A percentile compares a stretch with the other conserved stretches of the same genome.
Conservation (phyloP, 2,888 invertebrate species). For the Aphrophora alni region DNA sequence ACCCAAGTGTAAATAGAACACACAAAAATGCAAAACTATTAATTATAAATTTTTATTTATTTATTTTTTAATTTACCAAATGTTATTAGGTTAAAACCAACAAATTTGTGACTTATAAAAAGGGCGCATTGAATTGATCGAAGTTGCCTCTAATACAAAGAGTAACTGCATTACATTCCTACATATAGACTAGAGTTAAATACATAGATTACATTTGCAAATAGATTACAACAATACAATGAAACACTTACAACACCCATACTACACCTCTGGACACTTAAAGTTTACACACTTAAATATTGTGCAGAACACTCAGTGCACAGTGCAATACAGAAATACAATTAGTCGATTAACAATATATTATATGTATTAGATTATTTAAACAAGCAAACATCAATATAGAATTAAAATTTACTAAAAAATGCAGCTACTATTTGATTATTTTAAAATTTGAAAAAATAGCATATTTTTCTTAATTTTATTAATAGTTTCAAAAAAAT, state of each 20-base stretch:
- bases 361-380: not conserved
- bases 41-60: too few species aligned
- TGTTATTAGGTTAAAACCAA: too few species aligned
- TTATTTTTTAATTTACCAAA: too few species aligned
- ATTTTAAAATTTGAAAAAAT: not conserved
- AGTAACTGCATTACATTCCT: not conserved
- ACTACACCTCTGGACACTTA: slow-evolving; percentile 4
- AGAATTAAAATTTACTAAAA: not conserved
- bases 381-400: not conserved
- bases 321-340: not conserved
- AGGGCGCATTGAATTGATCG: not conserved
- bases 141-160: not conserved
- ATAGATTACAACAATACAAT: not conserved
- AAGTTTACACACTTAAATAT: not conserved
- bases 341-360: not conserved
- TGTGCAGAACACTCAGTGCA: not conserved
- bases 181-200: not conserved
- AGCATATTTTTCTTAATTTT: not conserved
- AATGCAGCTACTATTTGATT: slow-evolving; percentile 2
- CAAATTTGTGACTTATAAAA: not conserved
- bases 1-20: too few species aligned
- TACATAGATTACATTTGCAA: not conserved
- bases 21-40: too few species aligned
- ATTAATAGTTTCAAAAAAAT: not conserved
- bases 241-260: not conserved